Base-by-base conservation (phyloP, 2,888 invertebrate species). In the Eremobia ochroleuca region DNA sequence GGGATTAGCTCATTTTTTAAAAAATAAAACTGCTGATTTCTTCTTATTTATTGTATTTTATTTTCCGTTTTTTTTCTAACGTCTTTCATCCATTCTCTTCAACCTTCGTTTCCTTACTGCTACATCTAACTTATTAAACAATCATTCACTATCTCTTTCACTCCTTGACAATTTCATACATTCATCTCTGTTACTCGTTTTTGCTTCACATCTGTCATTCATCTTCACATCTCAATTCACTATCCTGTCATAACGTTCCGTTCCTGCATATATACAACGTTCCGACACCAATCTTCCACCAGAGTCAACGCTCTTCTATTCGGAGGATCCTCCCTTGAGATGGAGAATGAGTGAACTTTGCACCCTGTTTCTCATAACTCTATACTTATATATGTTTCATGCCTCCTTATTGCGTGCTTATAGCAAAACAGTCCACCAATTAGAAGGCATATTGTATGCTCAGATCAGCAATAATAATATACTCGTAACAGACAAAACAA, bases 401-500 rank as follows among this genome's bases (percentile, higher is more conserved):
- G 4, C 28, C 2, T 15, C 52, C n/a, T 25, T 25, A 52, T 25
- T 9, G 9, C 52, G 25, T 25, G 52, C 25, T 13, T 13, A 15
- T 13, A 13, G 1, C 21, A 15, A 28, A 58, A 28, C 28, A 58
- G 28, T 6, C 9, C 21, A 55, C n/a, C 11, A 37, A 69, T 59
- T 15, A n/a, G 6, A 37, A 18, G 4, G 4, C 34, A 2, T 46
- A 11, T 18, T 69, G 8, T 34, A n/a, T 40, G 9, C 2, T 25
- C 1, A 71, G 6, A 43, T 21, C 13, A 34, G 4, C 18, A 21
- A 70, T 21, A n/a, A 71, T 21, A 0, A 13, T 21, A 66, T 13
- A n/a, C n/a, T n/a, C n/a, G n/a, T n/a, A 31, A n/a, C 13, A 31
- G 8, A 66, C 40, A 65, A 76, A 76, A 52, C 21, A 15, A 55